Conservation (phyloP, 2,797 vertebrate species). For the Scolopax rusticola region DNA sequence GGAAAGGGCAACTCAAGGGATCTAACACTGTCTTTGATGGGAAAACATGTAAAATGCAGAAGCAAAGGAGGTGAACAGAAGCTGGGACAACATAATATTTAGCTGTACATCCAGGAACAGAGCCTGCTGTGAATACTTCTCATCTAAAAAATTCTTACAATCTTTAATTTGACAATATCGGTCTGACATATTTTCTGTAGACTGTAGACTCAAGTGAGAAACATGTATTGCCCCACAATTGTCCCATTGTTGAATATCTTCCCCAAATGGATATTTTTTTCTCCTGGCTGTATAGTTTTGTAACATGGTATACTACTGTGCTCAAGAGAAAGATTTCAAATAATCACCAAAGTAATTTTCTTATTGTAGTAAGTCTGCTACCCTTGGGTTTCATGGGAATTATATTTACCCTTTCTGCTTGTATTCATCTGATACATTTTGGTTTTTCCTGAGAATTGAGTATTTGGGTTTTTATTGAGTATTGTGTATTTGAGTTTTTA, state of each 20-base stretch:
- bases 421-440: background rate
- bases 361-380: background rate
- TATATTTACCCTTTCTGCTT: background rate
- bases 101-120: background rate
- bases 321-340: background rate
- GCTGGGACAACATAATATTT: background rate
- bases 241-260: background rate
- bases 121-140: background rate
- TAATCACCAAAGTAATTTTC: background rate
- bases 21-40: background rate
- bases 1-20: background rate
- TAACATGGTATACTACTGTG: background rate
- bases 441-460: background rate
- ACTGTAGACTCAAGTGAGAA: conserved; percentile 1
- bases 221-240: background rate
- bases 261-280: background rate
- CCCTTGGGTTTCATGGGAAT: background rate
- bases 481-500: no score
- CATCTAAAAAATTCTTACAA: background rate
- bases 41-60: background rate
- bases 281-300: background rate
- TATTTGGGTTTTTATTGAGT: no score
- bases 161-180: conserved; percentile 30
- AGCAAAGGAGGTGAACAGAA: background rate
- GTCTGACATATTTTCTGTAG: background rate